Base-by-base conservation (phyloP, 2,797 vertebrate species). In the Gymnocypris eckloni region DNA sequence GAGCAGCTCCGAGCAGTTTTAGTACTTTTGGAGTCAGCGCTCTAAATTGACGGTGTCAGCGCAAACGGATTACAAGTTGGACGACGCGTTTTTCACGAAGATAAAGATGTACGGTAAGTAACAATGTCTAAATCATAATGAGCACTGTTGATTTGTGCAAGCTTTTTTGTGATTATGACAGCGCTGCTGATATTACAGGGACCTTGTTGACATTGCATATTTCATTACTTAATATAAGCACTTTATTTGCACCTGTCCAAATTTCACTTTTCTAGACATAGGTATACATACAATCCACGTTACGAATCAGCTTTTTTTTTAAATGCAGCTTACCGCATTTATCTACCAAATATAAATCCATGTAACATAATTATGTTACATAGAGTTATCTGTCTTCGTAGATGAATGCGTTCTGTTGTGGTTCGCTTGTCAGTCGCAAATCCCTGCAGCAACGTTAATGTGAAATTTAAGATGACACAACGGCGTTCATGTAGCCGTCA, bases 11-110 rank as follows among this genome's bases (percentile, higher is more conserved):
- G 41, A 20, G 48, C 45, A 37, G 4, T 70, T 56, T 6, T 48
- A 20, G 43, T 33, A 22, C 67, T 52, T 54, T 16, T 56, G 20
- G 22, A 71, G 13, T 71, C 11, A 50, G 43, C 33, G 11, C 43
- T 10, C 16, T 37, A 59, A 41, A 78, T 41, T 71, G 54, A 59
- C 43, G 33, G 41, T 84, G 33, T 92, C 93, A 90, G 72, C 86
- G 37, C 64, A 89, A 84, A 83, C 82, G 94, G 94, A 95, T 94
- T 94, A 94, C 89, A 88, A 70, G 70, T 89, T 43, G 83, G 81
- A 33, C 90, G 16, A 33, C 25, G 1, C 88, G 11, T 22, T 91
- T 91, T 93, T 93, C 90, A 86, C 86, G 82, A 83, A 86, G n/a
- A 81, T 91, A 61, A 85, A 66, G 86, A 89, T 50, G 82, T 70